A percentile compares a stretch with the other conserved stretches of the same genome.
phyloP scores from a whole-genome alignment of 2,888 invertebrate genomes.

The Leptinotarsa tumamoca region DNA sequence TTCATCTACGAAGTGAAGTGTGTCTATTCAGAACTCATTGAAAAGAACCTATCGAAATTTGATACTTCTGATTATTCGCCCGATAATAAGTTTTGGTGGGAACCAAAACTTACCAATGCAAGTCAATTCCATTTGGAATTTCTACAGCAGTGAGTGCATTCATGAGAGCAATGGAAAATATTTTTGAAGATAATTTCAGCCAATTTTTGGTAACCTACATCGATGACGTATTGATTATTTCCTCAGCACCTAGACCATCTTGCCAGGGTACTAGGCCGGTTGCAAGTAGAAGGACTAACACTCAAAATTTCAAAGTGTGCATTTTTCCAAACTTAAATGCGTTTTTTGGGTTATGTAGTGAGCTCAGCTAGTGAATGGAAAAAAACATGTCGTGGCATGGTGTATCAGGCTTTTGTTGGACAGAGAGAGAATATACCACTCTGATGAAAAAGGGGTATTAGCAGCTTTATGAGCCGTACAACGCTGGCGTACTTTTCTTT shows the following conservation, averaged over 20 bases:
- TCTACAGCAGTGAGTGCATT: no score
- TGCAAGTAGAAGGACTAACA: not conserved
- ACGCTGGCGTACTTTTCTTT: not conserved
- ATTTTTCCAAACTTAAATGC: not conserved
- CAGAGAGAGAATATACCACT: not conserved
- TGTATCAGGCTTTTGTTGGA: not conserved
- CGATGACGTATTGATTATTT: not conserved
- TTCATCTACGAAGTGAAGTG: no score
- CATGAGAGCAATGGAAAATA: no score
- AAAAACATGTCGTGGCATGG: not conserved
- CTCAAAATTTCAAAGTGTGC: not conserved
- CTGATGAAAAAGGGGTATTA: not conserved
- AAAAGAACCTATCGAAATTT: no score
- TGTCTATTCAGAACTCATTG: no score
- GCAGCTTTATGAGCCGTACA: not conserved
- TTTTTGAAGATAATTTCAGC: no score
- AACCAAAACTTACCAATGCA: not conserved
- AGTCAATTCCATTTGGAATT: not conserved
- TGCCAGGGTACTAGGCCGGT: not conserved
- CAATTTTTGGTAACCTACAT: not conserved
- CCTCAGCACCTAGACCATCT: not conserved
- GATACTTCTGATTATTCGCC: no score
- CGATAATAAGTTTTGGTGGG: not conserved
- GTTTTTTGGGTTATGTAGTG: not conserved
- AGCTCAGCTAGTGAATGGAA: not conserved